Evolutionary conservation across 2,797 vertebrate species (phyloP).

Genomic region (Nyctibius grandis): DNA sequence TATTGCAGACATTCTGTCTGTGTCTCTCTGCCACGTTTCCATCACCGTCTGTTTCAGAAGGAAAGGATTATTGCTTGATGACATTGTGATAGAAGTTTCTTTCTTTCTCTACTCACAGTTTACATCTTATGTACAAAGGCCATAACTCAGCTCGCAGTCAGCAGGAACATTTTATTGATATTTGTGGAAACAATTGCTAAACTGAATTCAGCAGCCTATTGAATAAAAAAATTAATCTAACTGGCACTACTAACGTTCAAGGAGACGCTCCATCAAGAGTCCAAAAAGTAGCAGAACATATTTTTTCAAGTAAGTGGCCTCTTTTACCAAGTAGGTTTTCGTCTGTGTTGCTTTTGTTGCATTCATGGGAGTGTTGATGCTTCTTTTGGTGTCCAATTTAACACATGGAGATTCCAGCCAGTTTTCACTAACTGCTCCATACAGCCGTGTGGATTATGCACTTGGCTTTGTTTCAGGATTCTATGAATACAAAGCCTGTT

Average conservation of each 20-base stretch:
- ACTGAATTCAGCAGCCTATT: background rate
- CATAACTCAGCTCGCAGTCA: background rate
- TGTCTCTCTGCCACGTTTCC: background rate
- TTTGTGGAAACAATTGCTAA: background rate
- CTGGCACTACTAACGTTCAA: background rate
- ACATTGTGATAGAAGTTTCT: background rate
- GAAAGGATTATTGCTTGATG: background rate
- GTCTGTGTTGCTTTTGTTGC: background rate
- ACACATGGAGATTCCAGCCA: slow-evolving; percentile 3
- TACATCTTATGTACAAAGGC: background rate
- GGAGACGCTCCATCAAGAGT: background rate
- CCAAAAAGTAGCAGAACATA: background rate
- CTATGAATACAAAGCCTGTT: slow-evolving; percentile 23
- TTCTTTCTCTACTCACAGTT: background rate
- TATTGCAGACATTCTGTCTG: background rate
- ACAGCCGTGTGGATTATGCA: slow-evolving; percentile 3
- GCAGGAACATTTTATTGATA: background rate
- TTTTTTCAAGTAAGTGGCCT: background rate
- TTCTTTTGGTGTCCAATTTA: slow-evolving; percentile 35
- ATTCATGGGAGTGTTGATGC: background rate
- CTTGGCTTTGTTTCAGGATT: slow-evolving; percentile 61
- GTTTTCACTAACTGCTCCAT: background rate
- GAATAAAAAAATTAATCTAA: background rate
- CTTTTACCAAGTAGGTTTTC: background rate
- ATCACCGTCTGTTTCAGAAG: background rate